Base-by-base conservation (phyloP, 2,888 invertebrate genomes). In the Hesperia comma region DNA sequence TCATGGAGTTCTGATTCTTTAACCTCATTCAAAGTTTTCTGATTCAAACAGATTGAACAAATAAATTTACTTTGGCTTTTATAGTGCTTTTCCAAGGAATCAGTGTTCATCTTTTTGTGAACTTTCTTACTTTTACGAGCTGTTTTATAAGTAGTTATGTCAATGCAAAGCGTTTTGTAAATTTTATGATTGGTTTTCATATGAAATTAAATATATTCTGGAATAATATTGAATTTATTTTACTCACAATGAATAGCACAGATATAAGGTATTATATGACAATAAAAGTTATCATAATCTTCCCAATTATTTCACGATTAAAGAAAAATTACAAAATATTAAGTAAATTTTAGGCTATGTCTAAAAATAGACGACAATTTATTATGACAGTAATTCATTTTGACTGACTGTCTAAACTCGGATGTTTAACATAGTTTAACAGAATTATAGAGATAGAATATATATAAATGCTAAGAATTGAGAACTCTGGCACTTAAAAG, bases 31-130 rank as follows among this genome's bases (percentile, higher is more conserved):
- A 67, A 63, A 7, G 69, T 43, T 17, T 55, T 61, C 51, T 67
- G 67, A 54, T 84, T 87, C 0, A 88, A 72, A 58, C 91, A 91
- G 14, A 90, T 80, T 0, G 88, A 80, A 67, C 91, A 91, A 3
- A 89, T 71, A 53, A 80, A 83, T 72, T 78, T 77, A 6, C 76
- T 77, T 12, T 55, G 32, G 51, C 75, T 67, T 70, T 72, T 73
- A n/a, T 67, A 67, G 12, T 60, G 68, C 10, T 69, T 75, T 10
- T 61, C 7, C 12, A 5, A n/a, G 7, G 51, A 14, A 12, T 12
- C 70, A 33, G 72, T 71, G 15, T 72, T 72, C 71, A 74, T 74
- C 8, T 68, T 70, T 60, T 70, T 61, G 26, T 67, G 37, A 33
- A 40, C 26, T 12, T 56, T 26, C 67, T 64, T 43, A 0, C 64